Evolutionary conservation across 2,113 vertebrate genomes (phyloP), one percentile per base, ranked within the genome.

Genomic region (Triplophysa rosa): DNA sequence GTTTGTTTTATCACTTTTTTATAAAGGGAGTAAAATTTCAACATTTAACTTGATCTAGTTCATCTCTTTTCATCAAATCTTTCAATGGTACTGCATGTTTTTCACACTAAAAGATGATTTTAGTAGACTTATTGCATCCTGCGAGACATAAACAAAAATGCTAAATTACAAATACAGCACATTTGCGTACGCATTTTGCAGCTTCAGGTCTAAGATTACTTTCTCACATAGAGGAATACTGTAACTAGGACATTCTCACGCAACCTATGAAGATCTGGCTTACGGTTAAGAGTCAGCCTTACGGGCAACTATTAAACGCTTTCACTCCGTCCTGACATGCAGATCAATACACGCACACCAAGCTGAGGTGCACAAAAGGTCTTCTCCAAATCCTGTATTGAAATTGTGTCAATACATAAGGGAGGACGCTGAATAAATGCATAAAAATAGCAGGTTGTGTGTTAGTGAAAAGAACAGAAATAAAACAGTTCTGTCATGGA

Each of bases 401-500:
- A 49, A 14, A 13, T 16, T 52, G 5, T 45, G 40, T 45, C n/a
- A 17, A 40, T 14, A 67, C 45, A 67, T 9, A 24, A 14, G 7
- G 16, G 12, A 49, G 23, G 21, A 2, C 24, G 12, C 23, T 17
- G 45, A 69, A 29, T 19, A 54, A 12, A 69, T n/a, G 3, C 67
- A 29, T 26, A n/a, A 56, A 29, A 69, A 69, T 29, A 56, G 52
- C 26, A 37, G 11, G 26, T 29, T 58, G 26, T 14, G 19, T 23
- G 24, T 37, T 69, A 54, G 8, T 24, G 54, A 70, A 24, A 26
- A 54, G 17, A 56, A 14, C 4, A n/a, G 33, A 59, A 59, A 59
- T 24, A 59, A 7, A 73, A 73, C n/a, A 61, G 54, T 54, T 59
- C 40, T 73, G 70, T 14, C 70, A 73, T 73, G 47, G 47, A 54